Evolutionary conservation across 1,140 invertebrate genomes (phyloP), one percentile per base, ranked within the genome.

Genomic region (Pollicipes pollicipes): DNA sequence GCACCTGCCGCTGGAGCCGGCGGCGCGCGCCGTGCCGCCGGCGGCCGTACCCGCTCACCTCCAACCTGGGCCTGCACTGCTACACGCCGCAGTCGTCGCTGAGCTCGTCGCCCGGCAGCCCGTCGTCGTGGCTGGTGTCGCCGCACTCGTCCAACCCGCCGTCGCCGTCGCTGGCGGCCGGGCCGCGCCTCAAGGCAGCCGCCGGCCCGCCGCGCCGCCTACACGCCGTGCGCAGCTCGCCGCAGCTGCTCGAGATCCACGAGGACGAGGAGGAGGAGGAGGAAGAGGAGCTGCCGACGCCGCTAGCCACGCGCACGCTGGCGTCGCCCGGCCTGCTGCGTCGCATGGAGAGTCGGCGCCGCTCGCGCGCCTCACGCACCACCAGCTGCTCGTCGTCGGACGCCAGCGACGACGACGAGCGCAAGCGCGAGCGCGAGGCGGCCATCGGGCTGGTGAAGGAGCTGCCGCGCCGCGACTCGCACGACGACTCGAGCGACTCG

Each of bases 321-420:
- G 66, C 72, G 28, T 70, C 74, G 75, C 80, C 81, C 3, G 80
- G 80, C 70, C 75, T 82, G 30, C 74, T 81, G 64, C 75, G 81
- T 29, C 82, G 87, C 31, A 83, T 86, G 27, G 84, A 83, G 70
- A 88, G 88, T 77, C 86, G 88, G 72, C 85, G 88, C 71, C 89
- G 90, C 76, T 85, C 87, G 10, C 45, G 45, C 13, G 13, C 45
- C 13, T 10, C 45, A 2, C 83, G 91, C 27, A 91, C 90, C 10
- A 88, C 91, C 1, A 92, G 90, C 10, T 93, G 91, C 77, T 91
- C 90, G 74, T 90, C 90, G 69, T 94, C 91, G 0, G 91, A 93
- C 77, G 89, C 91, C 8, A 93, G 90, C 68, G 92, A 95, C 78
- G 91, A 94, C 78, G 92, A 95, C 76, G 89, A 88, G 17, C 45